A percentile compares a stretch with the other conserved stretches of the same genome.
phyloP scores from a whole-genome alignment of 2,113 vertebrate species.

The Motacilla alba region DNA sequence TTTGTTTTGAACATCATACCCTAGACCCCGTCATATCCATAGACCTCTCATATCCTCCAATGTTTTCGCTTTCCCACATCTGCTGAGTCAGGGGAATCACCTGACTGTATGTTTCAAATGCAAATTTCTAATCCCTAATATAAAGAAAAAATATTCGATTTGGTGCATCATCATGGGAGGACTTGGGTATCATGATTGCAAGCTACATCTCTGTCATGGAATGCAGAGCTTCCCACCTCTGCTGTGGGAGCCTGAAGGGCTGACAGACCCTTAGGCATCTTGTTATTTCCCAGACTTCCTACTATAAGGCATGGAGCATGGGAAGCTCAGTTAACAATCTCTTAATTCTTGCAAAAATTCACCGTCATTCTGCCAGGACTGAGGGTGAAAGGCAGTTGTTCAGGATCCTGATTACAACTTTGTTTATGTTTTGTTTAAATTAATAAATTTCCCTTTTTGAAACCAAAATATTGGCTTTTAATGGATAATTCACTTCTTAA shows the following conservation, averaged over 20 bases:
- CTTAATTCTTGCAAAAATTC: not conserved
- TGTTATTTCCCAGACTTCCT: not conserved
- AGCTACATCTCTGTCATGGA: not conserved
- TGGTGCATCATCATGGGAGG: not conserved
- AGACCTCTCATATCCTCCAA: not conserved
- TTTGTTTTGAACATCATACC: not conserved
- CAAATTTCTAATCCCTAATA: not conserved
- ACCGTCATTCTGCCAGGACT: not conserved
- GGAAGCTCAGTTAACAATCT: not conserved
- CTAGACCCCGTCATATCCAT: no score
- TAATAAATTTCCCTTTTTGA: not conserved
- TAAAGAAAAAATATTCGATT: not conserved
- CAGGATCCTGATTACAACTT: not conserved
- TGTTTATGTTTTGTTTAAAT: not conserved
- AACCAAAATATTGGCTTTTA: not conserved
- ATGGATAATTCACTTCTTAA: not conserved
- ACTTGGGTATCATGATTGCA: rapidly evolving
- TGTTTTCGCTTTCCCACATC: not conserved
- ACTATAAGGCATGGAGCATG: not conserved
- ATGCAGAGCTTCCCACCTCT: not conserved
- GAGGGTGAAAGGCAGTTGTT: not conserved
- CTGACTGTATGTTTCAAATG: not conserved
- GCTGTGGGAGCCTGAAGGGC: not conserved
- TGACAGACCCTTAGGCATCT: not conserved
- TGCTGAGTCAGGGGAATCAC: not conserved